Conservation (phyloP, 2,797 vertebrate genomes). For the Anabacerthia variegaticeps region DNA sequence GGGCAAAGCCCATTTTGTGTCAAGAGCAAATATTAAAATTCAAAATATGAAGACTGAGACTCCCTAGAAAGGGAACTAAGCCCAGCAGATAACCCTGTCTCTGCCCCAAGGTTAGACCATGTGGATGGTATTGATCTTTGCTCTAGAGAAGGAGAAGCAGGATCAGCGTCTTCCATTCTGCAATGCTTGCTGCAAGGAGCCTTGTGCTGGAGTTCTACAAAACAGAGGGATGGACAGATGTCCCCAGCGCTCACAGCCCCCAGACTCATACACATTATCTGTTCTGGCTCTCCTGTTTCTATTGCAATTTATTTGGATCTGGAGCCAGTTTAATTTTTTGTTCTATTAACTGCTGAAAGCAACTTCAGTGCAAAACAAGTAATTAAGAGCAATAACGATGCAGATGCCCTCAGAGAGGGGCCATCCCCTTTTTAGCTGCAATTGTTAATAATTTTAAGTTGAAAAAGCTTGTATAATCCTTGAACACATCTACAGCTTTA, state of each 20-base stretch:
- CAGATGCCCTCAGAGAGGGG: background rate
- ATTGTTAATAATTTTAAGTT: background rate
- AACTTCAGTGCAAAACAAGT: background rate
- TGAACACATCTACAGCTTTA: background rate
- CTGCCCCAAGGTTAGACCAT: background rate
- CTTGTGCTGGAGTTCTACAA: background rate
- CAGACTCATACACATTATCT: rapidly evolving
- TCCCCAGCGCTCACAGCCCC: background rate
- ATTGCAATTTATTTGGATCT: background rate
- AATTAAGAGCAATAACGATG: background rate
- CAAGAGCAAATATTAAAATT: background rate
- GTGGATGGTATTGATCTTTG: background rate
- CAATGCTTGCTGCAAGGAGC: background rate
- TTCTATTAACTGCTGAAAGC: background rate
- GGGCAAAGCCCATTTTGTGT: background rate
- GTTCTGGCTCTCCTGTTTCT: background rate
- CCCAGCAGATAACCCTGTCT: background rate
- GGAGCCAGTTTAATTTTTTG: background rate
- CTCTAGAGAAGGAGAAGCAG: background rate
- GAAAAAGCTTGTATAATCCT: background rate
- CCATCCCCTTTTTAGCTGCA: background rate
- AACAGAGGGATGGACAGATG: background rate
- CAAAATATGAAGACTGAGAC: background rate
- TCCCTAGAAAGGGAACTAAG: background rate
- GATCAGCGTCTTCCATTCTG: background rate